Percentiles rank a stretch among this genome's conserved stretches.
Conservation (phyloP, 2,113 vertebrate genomes). For the Mustelus asterias region DNA sequence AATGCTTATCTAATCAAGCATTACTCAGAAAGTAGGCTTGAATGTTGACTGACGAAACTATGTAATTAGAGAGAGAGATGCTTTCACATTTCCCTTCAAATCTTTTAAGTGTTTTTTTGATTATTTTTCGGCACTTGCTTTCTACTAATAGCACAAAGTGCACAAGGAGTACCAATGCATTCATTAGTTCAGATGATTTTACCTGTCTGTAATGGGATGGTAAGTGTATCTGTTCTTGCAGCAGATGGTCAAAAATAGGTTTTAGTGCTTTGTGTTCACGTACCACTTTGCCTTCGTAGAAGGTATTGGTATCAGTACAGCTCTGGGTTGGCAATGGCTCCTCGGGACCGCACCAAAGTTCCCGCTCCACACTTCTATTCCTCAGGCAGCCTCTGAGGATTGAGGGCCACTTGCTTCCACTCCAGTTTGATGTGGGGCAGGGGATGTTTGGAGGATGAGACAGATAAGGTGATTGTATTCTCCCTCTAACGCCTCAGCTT, state of each 20-base stretch:
- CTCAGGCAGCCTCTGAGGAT: no score
- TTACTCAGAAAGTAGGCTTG: slow-evolving; percentile 48
- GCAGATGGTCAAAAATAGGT: neutral
- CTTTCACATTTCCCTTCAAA: slow-evolving; percentile 10
- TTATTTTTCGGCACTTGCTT: slow-evolving; percentile 29
- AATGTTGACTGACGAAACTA: slow-evolving; percentile 41
- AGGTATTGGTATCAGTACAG: neutral
- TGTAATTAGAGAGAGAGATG: neutral
- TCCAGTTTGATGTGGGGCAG: no score
- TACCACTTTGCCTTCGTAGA: neutral
- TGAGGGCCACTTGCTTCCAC: no score
- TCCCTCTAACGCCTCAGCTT: no score
- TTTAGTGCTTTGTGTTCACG: neutral
- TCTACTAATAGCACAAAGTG: neutral
- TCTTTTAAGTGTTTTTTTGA: slow-evolving; percentile 16
- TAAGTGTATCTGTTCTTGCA: neutral
- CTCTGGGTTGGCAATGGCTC: neutral
- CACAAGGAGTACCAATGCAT: neutral
- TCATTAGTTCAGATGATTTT: neutral
- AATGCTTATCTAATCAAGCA: slow-evolving; percentile 68
- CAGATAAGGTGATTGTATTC: no score
- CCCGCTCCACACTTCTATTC: neutral
- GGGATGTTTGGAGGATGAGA: no score
- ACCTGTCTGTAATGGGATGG: neutral
- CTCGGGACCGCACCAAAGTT: neutral